Base-by-base conservation (phyloP, 2,797 vertebrate genomes). In the Poeciliopsis turneri region DNA sequence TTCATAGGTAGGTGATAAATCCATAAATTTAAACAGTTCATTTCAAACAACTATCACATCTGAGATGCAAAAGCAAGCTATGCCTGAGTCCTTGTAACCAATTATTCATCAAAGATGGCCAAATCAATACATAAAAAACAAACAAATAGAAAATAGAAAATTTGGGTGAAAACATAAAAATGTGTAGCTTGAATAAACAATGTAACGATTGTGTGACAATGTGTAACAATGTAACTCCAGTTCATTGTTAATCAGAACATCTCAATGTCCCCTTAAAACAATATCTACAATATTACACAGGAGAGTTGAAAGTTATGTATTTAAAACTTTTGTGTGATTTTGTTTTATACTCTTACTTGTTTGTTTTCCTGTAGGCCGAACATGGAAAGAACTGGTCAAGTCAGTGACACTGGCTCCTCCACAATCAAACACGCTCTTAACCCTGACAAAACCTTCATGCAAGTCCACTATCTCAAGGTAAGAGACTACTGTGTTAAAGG, bases 381-480 rank as follows among this genome's bases (percentile, higher is more conserved):
- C 94, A 97, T 95, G 94, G 97, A 97, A 77, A 96, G 90, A 78
- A 99, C 98, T 0, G 97, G 98, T 86, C 93, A 96, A 76, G 71
- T 95, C 76, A 97, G 93, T 61, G 96, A 97, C 73, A 98, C 97
- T 1, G 98, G 98, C 83, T 96, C 97, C 30, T 98, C 96, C n/a
- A 57, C 95, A 15, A 92, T 99, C 70, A 98, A 97, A 93, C 95
- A 99, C 7, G 98, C 97, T 76, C 97, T 99, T 87, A 99, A 97
- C 90, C 97, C 97, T 43, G 97, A 97, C 89, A 99, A 99, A 93
- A 83, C 86, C 81, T 99, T 99, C 94, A 97, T 99, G 97, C 98
- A 99, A 85, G 96, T 99, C 82, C 98, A 99, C 92, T 99, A 99
- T 89, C 95, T 99, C 88, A 99, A 99, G 97, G 98, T 98, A 88